These are phyloP conservation scores for Thera britannica DNA, from an alignment of 2,888 invertebrate genomes.

Conservation along the genomic window DNA sequence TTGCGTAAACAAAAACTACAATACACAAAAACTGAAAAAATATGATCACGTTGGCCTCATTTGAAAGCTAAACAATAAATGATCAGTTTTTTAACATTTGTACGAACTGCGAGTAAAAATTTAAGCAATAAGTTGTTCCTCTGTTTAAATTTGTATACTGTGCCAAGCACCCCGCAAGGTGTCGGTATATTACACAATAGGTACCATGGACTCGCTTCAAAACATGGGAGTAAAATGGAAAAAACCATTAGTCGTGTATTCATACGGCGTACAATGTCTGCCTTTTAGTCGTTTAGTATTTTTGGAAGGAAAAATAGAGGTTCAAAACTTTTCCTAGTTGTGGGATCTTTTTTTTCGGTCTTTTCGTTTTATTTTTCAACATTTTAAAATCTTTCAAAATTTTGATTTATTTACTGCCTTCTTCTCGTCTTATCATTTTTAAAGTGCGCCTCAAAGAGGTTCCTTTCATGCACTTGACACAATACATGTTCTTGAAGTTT, in stretches of 20 bases:
- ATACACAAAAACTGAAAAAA: no score
- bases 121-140: not conserved
- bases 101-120: no score
- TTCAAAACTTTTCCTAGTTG: not conserved
- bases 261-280: conserved; percentile 27
- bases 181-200: conserved; percentile 63
- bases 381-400: no score
- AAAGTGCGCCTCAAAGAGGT: no score
- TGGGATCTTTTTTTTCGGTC: not conserved
- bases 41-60: no score
- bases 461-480: no score
- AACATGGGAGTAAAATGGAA: conserved; percentile 36
- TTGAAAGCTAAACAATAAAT: no score
- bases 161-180: conserved; percentile 65
- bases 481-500: no score
- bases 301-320: not conserved
- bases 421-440: no score
- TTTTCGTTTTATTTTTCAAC: not conserved
- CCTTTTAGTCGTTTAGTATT: conserved; percentile 8
- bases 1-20: no score
- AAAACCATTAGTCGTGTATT: conserved; percentile 35
- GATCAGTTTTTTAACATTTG: no score
- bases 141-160: conserved; percentile 14
- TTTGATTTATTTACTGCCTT: no score
- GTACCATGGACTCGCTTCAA: conserved; percentile 51